These are phyloP conservation scores for Steatornis caripensis DNA, from an alignment of 2,113 vertebrate species.

Conservation along the genomic window DNA sequence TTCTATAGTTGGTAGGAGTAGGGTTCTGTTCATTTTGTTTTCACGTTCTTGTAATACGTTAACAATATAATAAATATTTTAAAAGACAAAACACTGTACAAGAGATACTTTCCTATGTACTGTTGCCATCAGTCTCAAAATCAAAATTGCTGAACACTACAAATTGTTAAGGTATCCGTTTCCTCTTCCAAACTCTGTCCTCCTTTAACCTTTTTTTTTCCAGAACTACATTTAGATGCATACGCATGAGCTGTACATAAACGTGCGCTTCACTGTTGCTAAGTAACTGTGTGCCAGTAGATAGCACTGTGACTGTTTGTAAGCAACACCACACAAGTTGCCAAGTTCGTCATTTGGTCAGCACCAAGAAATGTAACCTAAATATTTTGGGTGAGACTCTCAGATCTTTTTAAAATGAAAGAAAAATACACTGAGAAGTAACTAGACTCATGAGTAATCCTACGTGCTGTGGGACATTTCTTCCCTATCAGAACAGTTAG, in stretches of 20 bases:
- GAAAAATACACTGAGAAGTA: background rate
- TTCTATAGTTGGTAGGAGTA: background rate
- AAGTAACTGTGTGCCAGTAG: slow-evolving; percentile 47
- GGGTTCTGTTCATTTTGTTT: background rate
- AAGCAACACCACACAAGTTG: slow-evolving; percentile 31
- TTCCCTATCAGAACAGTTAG: background rate
- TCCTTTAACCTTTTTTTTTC: slow-evolving; percentile 43
- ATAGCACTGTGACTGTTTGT: background rate
- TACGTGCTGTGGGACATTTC: background rate
- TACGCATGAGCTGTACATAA: slow-evolving; percentile 29
- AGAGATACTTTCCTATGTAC: background rate
- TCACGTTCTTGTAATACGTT: background rate
- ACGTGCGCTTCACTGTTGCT: slow-evolving; percentile 57
- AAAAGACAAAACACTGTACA: background rate
- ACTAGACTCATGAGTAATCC: background rate
- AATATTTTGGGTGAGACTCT: background rate
- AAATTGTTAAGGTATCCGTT: slow-evolving; percentile 5
- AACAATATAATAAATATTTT: background rate
- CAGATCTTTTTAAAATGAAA: background rate
- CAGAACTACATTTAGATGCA: slow-evolving; percentile 66
- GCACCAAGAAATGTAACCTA: background rate
- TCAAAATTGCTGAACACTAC: background rate
- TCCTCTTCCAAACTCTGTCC: slow-evolving; percentile 48
- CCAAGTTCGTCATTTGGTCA: background rate
- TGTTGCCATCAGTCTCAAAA: background rate